phyloP scores from a whole-genome alignment of 2,888 invertebrate species.

The Muschampia plurimacula region DNA sequence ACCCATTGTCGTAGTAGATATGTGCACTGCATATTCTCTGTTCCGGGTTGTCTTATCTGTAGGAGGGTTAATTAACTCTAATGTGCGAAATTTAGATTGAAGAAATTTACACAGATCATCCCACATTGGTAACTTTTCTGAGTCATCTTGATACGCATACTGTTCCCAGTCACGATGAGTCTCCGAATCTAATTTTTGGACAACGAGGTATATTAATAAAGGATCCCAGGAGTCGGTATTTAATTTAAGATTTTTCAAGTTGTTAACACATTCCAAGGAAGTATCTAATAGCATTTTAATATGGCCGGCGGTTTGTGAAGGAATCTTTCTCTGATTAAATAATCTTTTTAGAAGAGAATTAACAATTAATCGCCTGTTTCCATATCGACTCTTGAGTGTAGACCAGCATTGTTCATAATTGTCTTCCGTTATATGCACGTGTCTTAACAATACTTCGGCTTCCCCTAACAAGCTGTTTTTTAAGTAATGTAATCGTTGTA shows the following conservation, averaged over 20 bases:
- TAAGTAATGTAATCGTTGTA: constrained; percentile 9
- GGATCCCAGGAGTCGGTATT: not conserved
- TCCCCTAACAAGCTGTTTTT: not conserved
- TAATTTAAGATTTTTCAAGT: not conserved
- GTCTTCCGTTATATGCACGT: not conserved
- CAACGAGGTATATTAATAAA: constrained; percentile 43
- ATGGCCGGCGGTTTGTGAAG: not conserved
- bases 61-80: constrained; percentile 36
- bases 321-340: not conserved
- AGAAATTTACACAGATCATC: constrained; percentile 37
- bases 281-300: not conserved
- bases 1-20: constrained; percentile 26
- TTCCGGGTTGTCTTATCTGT: not conserved
- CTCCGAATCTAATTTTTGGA: constrained; percentile 47
- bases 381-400: not conserved
- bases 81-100: constrained; percentile 41
- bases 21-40: constrained; percentile 10
- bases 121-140: constrained; percentile 39
- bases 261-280: not conserved
- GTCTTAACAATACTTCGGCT: not conserved
- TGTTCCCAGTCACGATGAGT: constrained; percentile 47
- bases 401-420: constrained; percentile 1
- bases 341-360: constrained; percentile 8
- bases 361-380: not conserved
- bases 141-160: constrained; percentile 27